phyloP scores from a whole-genome alignment of 2,113 vertebrate genomes.

The Alectura lathami region DNA sequence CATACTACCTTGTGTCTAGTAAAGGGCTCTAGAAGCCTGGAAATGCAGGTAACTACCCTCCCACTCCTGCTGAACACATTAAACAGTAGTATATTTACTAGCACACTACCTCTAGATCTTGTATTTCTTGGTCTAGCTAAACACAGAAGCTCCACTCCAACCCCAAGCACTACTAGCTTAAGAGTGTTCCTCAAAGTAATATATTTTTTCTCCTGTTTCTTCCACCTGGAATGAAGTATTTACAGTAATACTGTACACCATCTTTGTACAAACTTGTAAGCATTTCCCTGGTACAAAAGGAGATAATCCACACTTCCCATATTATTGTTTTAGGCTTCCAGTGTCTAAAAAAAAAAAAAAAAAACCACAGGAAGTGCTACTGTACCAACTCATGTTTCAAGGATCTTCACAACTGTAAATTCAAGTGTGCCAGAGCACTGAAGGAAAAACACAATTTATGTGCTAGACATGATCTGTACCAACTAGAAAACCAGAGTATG shows the following conservation, averaged over 20 bases:
- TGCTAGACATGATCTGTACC: not conserved
- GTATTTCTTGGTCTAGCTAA: not conserved
- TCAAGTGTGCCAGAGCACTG: not conserved
- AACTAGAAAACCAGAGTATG: slow-evolving; percentile 7
- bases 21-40: not conserved
- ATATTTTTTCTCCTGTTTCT: rapidly evolving
- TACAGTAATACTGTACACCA: not conserved
- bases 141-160: not conserved
- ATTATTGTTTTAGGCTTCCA: not conserved
- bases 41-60: not conserved
- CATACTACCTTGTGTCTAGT: not conserved
- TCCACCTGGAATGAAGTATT: not conserved
- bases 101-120: not conserved
- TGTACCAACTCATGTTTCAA: not conserved
- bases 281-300: not conserved
- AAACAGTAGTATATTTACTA: not conserved
- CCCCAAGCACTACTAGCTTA: not conserved
- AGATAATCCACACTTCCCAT: not conserved
- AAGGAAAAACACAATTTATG: not conserved
- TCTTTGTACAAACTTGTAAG: not conserved
- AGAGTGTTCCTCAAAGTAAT: not conserved
- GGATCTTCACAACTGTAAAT: not conserved
- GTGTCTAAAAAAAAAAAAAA: not conserved
- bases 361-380: not conserved
- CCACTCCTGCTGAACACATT: not conserved